phyloP scores from a whole-genome alignment of 2,888 invertebrate species.

The Priocnemis perturbator region DNA sequence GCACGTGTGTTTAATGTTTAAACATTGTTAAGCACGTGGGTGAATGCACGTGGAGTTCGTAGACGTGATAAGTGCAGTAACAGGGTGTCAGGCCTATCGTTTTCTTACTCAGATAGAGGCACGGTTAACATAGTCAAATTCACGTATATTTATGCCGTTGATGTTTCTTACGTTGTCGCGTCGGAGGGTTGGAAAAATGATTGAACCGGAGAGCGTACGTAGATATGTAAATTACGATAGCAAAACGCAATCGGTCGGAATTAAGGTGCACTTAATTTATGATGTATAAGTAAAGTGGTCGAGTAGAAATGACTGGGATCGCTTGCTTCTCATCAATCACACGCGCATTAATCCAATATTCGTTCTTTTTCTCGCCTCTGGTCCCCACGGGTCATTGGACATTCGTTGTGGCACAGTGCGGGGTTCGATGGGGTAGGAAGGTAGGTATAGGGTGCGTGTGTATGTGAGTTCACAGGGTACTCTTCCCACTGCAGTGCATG shows the following conservation, averaged over 20 bases:
- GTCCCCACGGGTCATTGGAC: conserved; percentile 31
- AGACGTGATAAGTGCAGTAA: background rate
- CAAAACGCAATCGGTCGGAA: conserved; percentile 18
- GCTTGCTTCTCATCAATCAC: conserved; percentile 49
- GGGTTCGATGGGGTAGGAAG: background rate
- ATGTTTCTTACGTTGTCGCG: too few species aligned
- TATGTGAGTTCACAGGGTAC: too few species aligned
- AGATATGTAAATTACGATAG: background rate
- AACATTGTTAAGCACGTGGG: background rate
- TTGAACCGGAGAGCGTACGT: background rate
- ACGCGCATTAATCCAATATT: conserved; percentile 50
- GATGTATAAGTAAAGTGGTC: background rate
- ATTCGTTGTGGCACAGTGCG: conserved; percentile 26
- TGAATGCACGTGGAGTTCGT: background rate
- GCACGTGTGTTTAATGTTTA: too few species aligned
- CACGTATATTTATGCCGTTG: too few species aligned
- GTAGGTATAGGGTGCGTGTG: too few species aligned
- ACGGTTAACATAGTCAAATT: too few species aligned
- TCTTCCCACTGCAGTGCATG: too few species aligned
- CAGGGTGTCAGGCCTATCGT: background rate
- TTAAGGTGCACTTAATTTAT: conserved; percentile 22
- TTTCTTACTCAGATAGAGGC: too few species aligned
- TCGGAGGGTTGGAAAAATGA: background rate
- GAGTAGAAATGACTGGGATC: conserved; percentile 9
- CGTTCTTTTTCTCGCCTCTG: conserved; percentile 38